Conservation (phyloP, 2,888 invertebrate genomes). For the Drosophila nr. perissopoda region DNA sequence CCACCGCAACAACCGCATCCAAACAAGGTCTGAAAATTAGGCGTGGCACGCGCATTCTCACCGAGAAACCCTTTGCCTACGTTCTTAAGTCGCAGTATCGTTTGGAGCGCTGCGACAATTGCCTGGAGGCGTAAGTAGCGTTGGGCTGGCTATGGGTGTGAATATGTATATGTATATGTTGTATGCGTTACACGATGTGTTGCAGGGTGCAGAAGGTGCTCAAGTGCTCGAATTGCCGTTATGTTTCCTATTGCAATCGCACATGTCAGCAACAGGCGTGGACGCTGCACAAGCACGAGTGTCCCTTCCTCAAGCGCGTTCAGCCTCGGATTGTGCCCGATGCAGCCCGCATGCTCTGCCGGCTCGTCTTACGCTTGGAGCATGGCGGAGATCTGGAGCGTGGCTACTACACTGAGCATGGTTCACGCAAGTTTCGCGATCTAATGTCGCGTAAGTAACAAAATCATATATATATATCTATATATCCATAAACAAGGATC, state of each 20-base stretch:
- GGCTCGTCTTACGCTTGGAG: constrained; percentile 87
- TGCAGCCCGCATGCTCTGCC: constrained; percentile 91
- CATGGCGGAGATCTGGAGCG: constrained; percentile 89
- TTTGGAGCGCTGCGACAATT: constrained; percentile 90
- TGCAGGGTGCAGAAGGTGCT: constrained; percentile 88
- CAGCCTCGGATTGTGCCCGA: constrained; percentile 91
- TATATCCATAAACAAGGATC: background rate
- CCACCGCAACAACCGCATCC: constrained; percentile 2
- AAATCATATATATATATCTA: background rate
- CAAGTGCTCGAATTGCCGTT: constrained; percentile 93
- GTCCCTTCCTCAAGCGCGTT: constrained; percentile 90
- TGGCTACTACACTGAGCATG: constrained; percentile 89
- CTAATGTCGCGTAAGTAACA: constrained; percentile 93
- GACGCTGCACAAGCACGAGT: constrained; percentile 93
- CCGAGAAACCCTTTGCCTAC: constrained; percentile 91
- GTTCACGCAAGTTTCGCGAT: constrained; percentile 92
- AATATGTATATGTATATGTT: background rate
- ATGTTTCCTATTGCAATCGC: constrained; percentile 92
- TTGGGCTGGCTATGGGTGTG: background rate
- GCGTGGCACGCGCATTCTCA: constrained; percentile 89
- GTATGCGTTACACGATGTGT: background rate
- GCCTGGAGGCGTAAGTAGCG: constrained; percentile 89
- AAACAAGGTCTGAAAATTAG: constrained; percentile 35
- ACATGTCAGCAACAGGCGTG: constrained; percentile 93
- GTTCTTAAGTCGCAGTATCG: constrained; percentile 90